phyloP scores from a whole-genome alignment of 2,113 vertebrate species.

The Antigone vipio region DNA sequence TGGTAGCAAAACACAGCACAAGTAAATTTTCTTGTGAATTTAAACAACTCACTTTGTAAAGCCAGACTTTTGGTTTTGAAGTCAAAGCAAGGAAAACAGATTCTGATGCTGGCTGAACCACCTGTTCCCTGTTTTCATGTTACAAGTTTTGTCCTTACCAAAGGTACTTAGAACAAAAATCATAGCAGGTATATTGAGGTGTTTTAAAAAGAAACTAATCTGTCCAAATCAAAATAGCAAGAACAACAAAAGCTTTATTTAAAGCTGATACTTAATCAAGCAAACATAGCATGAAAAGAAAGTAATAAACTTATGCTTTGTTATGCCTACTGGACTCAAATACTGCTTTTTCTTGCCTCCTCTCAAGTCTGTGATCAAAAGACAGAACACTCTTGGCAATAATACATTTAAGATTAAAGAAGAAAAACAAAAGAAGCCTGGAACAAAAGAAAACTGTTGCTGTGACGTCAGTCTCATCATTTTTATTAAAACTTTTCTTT shows the following conservation, averaged over 20 bases:
- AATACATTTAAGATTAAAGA: background rate
- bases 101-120: background rate
- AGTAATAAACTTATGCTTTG: background rate
- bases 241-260: background rate
- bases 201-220: background rate
- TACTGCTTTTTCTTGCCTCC: background rate
- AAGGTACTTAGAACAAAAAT: background rate
- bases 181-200: background rate
- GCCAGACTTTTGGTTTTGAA: background rate
- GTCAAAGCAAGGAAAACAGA: background rate
- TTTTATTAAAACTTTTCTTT: background rate
- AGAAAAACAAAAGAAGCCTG: background rate
- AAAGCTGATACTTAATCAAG: background rate
- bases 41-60: background rate
- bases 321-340: background rate
- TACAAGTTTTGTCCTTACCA: background rate
- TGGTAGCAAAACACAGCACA: background rate
- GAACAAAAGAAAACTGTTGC: background rate
- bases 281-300: background rate
- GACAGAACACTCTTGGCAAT: background rate
- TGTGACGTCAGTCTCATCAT: background rate
- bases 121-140: background rate
- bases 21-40: background rate
- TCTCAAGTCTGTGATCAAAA: slow-evolving; percentile 6
- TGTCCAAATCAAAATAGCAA: background rate